phyloP scores from a whole-genome alignment of 37 sponge, comb jelly and placozoan genomes.

The Oscarella lobularis region DNA sequence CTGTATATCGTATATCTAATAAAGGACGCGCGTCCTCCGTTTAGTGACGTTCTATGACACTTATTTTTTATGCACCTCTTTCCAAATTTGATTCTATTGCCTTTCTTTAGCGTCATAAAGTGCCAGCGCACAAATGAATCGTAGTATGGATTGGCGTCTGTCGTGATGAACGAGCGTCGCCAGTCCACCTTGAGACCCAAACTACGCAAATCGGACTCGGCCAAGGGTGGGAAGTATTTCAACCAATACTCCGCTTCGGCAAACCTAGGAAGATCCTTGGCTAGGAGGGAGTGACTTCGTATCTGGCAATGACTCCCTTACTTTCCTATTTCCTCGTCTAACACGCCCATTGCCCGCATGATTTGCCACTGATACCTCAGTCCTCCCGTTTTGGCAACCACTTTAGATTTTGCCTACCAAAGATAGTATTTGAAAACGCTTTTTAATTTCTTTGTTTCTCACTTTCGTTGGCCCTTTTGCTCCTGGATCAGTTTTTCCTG shows the following conservation, averaged over 20 bases:
- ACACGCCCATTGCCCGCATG: conserved; percentile 69
- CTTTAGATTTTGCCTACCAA: conserved; percentile 73
- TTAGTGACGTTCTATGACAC: too few species aligned
- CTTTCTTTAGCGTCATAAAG: conserved; percentile 71
- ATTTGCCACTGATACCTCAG: conserved; percentile 87
- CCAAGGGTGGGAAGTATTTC: conserved; percentile 76
- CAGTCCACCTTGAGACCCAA: conserved; percentile 92
- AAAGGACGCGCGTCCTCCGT: too few species aligned
- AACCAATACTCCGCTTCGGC: conserved; percentile 85
- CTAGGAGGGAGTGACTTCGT: not conserved
- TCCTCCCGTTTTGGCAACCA: conserved; percentile 64
- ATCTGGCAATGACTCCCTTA: conserved; percentile 13
- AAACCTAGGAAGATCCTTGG: conserved; percentile 36
- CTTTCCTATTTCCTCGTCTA: conserved; percentile 64
- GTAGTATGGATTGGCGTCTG: conserved; percentile 94
- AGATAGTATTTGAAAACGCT: not conserved
- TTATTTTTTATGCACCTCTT: conserved; percentile 63
- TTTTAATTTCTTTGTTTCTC: too few species aligned
- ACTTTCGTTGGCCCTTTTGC: too few species aligned
- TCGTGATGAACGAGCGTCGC: conserved; percentile 97
- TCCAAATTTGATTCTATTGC: conserved; percentile 89
- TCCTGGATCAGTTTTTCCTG: too few species aligned
- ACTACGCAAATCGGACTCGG: conserved; percentile 54
- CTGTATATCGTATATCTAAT: conserved; percentile 81
- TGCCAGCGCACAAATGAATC: conserved; percentile 98